Evolutionary conservation across 2,888 invertebrate species (phyloP), one percentile per base, ranked within the genome.

Genomic region (Nezara viridula): DNA sequence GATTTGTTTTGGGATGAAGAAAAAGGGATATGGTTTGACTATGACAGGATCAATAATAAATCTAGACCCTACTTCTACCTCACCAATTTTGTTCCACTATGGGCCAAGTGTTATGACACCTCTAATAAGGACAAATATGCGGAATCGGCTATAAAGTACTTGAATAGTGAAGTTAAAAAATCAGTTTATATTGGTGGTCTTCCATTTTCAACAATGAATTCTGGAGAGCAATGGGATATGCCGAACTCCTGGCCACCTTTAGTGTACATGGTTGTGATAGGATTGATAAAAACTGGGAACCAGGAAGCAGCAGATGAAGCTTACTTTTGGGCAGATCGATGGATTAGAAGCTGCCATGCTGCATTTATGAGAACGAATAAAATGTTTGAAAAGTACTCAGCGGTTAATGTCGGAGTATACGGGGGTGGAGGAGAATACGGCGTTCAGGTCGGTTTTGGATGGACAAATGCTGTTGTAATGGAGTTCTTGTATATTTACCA

Each of bases 171-270:
- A 85, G 50, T 81, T 37, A 16, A 37, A n/a, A 94, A 96, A n/a
- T 93, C 92, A 91, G 19, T 44, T 27, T 91, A 91, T 44, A 92
- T 92, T 93, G 97, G 97, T 9, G 98, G 98, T 24, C 95, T 97
- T 44, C 98, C 98, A n/a, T 95, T 96, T 0, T 96, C 97, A 0
- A 93, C 96, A 90, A 95, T 95, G 91, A 95, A 95, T 24, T 96
- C 96, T 0, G 96, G 96, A 7, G 96, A 98, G 92, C 97, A 98
- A 92, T 97, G 98, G 98, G 98, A 98, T 93, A 96, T 95, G 91
- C 97, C 98, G 0, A 98, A 98, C 93, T 98, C 97, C 0, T 98
- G 98, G 98, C 97, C 98, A 0, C 98, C 98, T 0, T 94, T 98
- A 50, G 97, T 98, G 93, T 96, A 98, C 92, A 95, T 98, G 52